Conservation (phyloP, 2,113 vertebrate species). For the Planiliza haematocheilus region DNA sequence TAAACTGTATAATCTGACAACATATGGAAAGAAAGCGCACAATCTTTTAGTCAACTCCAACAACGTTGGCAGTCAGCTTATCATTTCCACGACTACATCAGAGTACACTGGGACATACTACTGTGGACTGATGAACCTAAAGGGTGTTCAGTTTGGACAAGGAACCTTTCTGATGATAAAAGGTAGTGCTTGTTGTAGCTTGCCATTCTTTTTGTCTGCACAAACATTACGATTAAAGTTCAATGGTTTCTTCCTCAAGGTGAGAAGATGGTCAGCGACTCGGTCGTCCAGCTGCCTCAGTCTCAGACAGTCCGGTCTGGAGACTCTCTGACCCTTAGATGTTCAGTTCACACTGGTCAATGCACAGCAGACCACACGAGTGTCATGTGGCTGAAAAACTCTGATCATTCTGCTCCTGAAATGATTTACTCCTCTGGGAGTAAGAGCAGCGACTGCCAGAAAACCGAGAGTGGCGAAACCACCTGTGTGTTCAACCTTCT, state of each 20-base stretch:
- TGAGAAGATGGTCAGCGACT: slow-evolving; percentile 21
- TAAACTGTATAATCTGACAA: background rate
- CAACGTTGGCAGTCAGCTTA: background rate
- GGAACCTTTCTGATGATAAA: slow-evolving; percentile 7
- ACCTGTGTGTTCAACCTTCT: slow-evolving; percentile 38
- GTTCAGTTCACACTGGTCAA: slow-evolving; percentile 25
- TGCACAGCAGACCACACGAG: slow-evolving; percentile 38
- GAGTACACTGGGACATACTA: slow-evolving; percentile 42
- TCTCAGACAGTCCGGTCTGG: slow-evolving; percentile 19
- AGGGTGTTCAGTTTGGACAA: slow-evolving; percentile 12
- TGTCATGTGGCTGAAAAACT: slow-evolving; percentile 56
- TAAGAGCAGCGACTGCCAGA: background rate
- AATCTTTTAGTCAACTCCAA: background rate
- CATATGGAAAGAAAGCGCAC: background rate
- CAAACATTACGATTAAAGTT: background rate
- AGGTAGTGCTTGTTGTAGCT: background rate
- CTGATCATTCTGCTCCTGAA: slow-evolving; percentile 20
- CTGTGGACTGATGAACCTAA: slow-evolving; percentile 27
- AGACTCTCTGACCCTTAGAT: slow-evolving; percentile 53
- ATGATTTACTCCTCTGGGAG: slow-evolving; percentile 27
- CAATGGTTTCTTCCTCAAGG: background rate
- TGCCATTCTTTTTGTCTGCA: no score
- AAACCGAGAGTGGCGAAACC: background rate
- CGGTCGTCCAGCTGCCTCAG: slow-evolving; percentile 25
- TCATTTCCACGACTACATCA: slow-evolving; percentile 11